Evolutionary conservation across 2,113 vertebrate species (phyloP), one percentile per base, ranked within the genome.

Genomic region (Lepus europaeus): DNA sequence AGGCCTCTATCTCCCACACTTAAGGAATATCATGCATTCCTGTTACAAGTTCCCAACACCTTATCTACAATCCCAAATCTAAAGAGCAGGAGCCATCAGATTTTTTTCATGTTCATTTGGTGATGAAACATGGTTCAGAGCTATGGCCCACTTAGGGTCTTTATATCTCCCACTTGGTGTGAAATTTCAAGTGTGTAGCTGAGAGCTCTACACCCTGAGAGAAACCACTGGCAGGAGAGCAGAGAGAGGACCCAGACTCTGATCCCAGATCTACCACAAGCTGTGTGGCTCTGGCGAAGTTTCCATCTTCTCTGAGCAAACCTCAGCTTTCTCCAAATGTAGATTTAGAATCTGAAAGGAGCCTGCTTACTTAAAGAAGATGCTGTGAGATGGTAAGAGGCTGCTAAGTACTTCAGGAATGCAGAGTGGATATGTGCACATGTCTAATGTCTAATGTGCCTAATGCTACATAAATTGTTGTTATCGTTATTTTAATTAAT

Each of bases 401-500:
- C 76, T 27, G 11, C 8, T 11, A 51, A 11, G 17, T 6, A 69
- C 63, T 77, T 49, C 39, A 83, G 70, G 16, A 36, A 77, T 39
- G 39, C 1, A 5, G 66, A 78, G 3, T n/a, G 11, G 23, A 45
- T 14, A 45, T 87, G 20, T 16, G n/a, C 45, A 39, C 16, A 6
- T 31, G 16, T 66, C 33, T 22, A 31, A 6, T 31, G 16, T 66
- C 33, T 22, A 31, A 51, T 76, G 82, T 69, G 25, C 39, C 39
- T 86, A 51, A 69, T 78, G 80, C 27, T 82, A 69, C 23, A 82
- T 69, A 78, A 64, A 73, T 51, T 49, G 63, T 72, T 12, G 63
- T 72, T 12, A 72, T 59, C 39, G 36, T 73, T 56, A 80, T 51
- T 88, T 89, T 91, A 89, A 59, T 91, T 36, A 89, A 69, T 11